Percentiles rank a stretch among this genome's conserved stretches.
Evolutionary conservation across 2,113 vertebrate species (phyloP).

Genomic region (Melozone crissalis): DNA sequence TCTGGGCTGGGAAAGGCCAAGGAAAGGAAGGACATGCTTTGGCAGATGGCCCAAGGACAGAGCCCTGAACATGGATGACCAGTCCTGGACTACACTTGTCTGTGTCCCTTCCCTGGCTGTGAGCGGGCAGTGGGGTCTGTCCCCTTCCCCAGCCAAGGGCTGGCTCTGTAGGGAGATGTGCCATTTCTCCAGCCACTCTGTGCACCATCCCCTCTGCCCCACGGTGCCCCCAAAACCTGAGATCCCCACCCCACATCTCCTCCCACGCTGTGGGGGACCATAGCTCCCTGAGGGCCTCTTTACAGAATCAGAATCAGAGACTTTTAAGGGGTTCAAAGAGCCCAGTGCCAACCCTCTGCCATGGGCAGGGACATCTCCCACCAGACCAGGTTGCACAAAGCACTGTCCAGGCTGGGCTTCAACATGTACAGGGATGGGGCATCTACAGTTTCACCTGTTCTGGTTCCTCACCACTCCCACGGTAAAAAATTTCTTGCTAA

Average conservation of each 20-base stretch:
- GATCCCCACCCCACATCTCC: no score
- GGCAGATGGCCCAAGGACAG: not conserved
- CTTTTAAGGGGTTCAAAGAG: not conserved
- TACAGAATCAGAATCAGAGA: not conserved
- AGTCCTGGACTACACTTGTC: fast-evolving
- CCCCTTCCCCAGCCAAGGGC: not conserved
- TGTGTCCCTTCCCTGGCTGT: not conserved
- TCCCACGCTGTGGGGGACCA: fast-evolving
- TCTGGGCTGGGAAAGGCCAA: not conserved
- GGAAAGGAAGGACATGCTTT: not conserved
- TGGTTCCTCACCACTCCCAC: not conserved
- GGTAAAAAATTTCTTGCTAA: not conserved
- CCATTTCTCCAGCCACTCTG: not conserved
- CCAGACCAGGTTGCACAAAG: not conserved
- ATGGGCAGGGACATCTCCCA: not conserved
- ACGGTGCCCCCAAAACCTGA: not conserved
- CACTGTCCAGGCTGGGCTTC: not conserved
- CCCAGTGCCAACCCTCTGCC: not conserved
- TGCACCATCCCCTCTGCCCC: not conserved
- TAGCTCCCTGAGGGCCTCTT: not conserved
- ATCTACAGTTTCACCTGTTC: not conserved
- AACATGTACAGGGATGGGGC: not conserved
- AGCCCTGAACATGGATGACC: fast-evolving
- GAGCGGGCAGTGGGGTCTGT: not conserved
- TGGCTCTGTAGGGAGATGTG: not conserved